Base-by-base conservation (phyloP, 2,888 invertebrate genomes). In the Rhingia campestris region DNA sequence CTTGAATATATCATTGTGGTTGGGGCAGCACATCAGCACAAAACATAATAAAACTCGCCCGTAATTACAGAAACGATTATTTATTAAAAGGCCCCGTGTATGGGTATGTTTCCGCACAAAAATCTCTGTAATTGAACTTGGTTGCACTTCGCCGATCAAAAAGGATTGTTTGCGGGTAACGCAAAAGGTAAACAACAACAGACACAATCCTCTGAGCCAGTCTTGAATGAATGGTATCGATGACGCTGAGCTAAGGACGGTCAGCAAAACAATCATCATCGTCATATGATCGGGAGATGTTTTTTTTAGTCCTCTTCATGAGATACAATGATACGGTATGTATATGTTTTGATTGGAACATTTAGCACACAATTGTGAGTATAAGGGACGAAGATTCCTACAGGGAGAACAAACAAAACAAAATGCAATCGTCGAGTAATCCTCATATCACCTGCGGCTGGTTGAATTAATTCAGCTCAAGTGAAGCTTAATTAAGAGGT, bases 331-430 rank as follows among this genome's bases (percentile, higher is more conserved):
- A 64, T 70, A 56, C 63, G 41, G 32, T 51, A 56, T 47, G 53
- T 22, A 49, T 64, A 72, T 79, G 79, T 74, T 80, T 72, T 82
- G 81, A 77, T 82, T 82, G 72, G 73, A 82, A 82, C 63, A 82
- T 82, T 82, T 82, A 77, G 77, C 81, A 72, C 81, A 82, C 66
- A 77, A 63, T 76, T 74, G 43, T 9, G 35, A 56, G 33, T n/a
- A 32, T 3, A 41, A 7, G 10, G 43, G 35, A 9, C 22, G 39
- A 22, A 35, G 54, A 9, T n/a, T n/a, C n/a, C n/a, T n/a, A n/a
- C n/a, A n/a, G 56, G 51, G 0, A 49, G 41, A 45, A 22, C 32
- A 49, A 12, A 12, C 49, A 10, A 69, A 72, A 53, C 59, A 51
- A 59, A 49, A 70, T 22, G 59, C 58, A 41, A 49, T 30, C 4